phyloP scores from a whole-genome alignment of 2,888 invertebrate genomes.

The Neoascia interrupta region DNA sequence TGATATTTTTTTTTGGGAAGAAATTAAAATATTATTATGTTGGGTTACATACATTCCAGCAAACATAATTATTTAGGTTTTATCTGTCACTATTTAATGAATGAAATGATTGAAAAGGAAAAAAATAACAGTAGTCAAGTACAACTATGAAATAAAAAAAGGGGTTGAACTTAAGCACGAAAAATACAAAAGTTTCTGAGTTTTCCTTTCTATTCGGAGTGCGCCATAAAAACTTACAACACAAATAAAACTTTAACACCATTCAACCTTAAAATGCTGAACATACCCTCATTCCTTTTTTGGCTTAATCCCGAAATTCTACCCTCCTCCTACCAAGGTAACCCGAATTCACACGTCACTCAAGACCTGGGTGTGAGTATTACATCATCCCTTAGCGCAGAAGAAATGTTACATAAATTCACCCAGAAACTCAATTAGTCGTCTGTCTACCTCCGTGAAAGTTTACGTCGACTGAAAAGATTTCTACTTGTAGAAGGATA shows the following conservation, averaged over 20 bases:
- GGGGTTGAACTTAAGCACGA: too few relatives aligned
- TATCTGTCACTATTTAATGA: slow-evolving; percentile 16
- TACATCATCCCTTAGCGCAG: not conserved
- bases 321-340: not conserved
- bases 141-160: slow-evolving; percentile 1
- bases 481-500: not conserved
- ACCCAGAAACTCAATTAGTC: slow-evolving; percentile 53
- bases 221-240: slow-evolving; percentile 18
- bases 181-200: not conserved
- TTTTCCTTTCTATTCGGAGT: not conserved
- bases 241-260: slow-evolving; percentile 20
- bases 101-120: slow-evolving; percentile 24
- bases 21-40: not conserved
- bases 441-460: slow-evolving; percentile 2
- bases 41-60: slow-evolving; percentile 51
- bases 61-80: slow-evolving; percentile 10
- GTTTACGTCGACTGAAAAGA: not conserved
- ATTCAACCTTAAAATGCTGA: slow-evolving; percentile 28
- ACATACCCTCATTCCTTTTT: slow-evolving; percentile 9
- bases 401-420: slow-evolving; percentile 23
- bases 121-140: slow-evolving; percentile 15
- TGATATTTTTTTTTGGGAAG: too few relatives aligned
- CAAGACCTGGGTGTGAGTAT: not conserved
- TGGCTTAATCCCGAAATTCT: slow-evolving; percentile 14
- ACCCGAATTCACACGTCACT: slow-evolving; percentile 17